Conservation (phyloP, 2,797 vertebrate species). For the Perodicticus potto region DNA sequence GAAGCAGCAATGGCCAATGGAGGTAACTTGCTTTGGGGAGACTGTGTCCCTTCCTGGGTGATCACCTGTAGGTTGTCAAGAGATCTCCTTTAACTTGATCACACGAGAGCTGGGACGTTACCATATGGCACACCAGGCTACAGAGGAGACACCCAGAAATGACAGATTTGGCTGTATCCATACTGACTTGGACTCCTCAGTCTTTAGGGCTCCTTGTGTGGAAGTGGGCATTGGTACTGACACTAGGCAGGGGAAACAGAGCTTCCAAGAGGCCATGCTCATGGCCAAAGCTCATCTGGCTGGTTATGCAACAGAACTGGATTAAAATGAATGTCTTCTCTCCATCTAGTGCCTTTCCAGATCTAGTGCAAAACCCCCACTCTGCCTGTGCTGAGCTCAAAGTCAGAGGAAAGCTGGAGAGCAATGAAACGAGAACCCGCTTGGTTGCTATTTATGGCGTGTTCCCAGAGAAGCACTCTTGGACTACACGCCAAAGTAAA, state of each 20-base stretch:
- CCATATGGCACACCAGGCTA: background rate
- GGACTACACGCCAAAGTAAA: background rate
- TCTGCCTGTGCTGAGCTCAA: background rate
- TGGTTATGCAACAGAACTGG: background rate
- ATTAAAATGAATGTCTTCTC: background rate
- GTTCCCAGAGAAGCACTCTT: too few relatives aligned
- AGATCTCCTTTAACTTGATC: background rate
- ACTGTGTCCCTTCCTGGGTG: background rate
- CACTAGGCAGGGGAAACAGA: background rate
- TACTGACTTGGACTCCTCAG: background rate
- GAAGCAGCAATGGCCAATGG: too few relatives aligned
- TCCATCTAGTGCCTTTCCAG: background rate
- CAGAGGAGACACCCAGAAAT: background rate
- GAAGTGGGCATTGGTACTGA: background rate
- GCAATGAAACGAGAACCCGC: background rate
- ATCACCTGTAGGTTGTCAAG: background rate
- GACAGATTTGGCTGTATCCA: background rate
- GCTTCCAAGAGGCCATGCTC: background rate
- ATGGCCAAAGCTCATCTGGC: background rate
- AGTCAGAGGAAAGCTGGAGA: background rate
- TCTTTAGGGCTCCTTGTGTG: background rate
- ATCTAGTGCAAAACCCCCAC: background rate
- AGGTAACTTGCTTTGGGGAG: background rate
- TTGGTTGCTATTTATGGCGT: rapidly evolving
- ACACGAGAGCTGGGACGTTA: background rate